phyloP scores from a whole-genome alignment of 2,113 vertebrate species.

The Paedocypris sp. region DNA sequence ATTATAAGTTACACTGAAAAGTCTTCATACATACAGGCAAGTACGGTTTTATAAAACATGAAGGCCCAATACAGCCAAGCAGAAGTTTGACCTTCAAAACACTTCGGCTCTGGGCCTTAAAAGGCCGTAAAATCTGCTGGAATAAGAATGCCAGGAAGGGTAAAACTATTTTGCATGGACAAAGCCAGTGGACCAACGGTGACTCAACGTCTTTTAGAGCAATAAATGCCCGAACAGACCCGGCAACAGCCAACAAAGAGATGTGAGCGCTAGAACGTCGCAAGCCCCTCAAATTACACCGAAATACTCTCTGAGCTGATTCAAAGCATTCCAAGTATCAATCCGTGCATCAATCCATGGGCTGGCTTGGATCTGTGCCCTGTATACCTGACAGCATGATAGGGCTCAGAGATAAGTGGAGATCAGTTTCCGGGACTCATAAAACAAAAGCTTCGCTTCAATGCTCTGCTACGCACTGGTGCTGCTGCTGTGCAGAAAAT shows the following conservation, averaged over 20 bases:
- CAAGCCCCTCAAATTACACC: background rate
- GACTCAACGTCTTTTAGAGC: background rate
- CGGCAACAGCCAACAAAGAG: background rate
- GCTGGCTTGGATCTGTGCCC: background rate
- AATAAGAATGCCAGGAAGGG: too few species aligned
- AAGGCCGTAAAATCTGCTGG: too few species aligned
- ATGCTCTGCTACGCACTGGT: background rate
- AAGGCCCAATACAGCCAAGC: too few species aligned
- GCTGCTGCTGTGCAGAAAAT: background rate
- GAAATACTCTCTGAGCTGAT: background rate
- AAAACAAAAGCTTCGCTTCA: constrained; percentile 14
- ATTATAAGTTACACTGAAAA: too few species aligned
- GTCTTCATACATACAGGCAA: too few species aligned
- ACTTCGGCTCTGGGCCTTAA: too few species aligned
- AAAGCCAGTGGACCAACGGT: background rate
- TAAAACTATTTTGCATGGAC: background rate
- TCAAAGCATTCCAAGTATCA: constrained; percentile 18
- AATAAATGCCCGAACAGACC: too few species aligned
- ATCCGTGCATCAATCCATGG: background rate
- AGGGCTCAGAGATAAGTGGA: constrained; percentile 1
- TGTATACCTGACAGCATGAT: background rate
- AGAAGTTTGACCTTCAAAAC: too few species aligned
- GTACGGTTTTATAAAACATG: too few species aligned
- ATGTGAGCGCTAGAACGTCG: background rate
- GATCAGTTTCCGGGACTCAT: constrained; percentile 14